These are phyloP conservation scores for Myotis daubentonii DNA, from an alignment of 2,797 vertebrate genomes.

Conservation along the genomic window DNA sequence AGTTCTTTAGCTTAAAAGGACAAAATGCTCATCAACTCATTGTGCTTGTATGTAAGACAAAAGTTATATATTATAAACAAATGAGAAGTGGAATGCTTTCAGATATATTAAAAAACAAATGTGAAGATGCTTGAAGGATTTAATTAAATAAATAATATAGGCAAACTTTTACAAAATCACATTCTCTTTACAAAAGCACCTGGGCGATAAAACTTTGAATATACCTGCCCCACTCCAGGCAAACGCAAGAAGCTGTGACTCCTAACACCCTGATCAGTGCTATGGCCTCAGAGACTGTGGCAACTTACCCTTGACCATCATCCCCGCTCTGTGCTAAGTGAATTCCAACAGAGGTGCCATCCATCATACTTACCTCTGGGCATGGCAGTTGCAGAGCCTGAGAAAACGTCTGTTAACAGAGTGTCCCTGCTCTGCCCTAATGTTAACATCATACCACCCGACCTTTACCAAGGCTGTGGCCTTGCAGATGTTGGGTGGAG, in stretches of 20 bases:
- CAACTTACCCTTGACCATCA: not conserved
- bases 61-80: not conserved
- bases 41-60: not conserved
- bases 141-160: not conserved
- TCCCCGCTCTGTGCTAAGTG: not conserved
- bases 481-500: not conserved
- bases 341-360: not conserved
- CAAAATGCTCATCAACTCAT: not conserved
- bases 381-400: not conserved
- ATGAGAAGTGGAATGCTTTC: not conserved
- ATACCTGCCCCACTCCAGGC: not conserved
- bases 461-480: not conserved
- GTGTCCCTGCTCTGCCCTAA: not conserved
- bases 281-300: no score
- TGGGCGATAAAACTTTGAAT: not conserved
- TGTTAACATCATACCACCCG: accelerated
- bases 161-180: not conserved
- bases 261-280: not conserved
- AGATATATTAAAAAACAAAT: not conserved
- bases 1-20: not conserved
- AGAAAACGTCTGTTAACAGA: not conserved
- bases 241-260: not conserved
- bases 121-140: not conserved
- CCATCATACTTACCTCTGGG: not conserved
- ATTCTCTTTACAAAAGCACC: not conserved